Conservation (phyloP, 2,113 vertebrate species). For the Abramis brama region DNA sequence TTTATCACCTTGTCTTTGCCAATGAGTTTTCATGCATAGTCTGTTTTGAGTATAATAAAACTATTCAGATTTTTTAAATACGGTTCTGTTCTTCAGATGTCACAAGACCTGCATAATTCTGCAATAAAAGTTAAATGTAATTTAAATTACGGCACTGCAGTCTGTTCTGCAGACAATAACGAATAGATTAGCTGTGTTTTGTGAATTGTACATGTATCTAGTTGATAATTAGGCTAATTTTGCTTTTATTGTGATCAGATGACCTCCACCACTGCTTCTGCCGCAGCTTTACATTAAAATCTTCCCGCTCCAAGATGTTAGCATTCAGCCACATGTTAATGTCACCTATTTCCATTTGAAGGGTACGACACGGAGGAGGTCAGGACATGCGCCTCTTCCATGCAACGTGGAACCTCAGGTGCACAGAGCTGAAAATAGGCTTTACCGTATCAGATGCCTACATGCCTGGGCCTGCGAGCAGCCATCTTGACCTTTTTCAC, state of each 20-base stretch:
- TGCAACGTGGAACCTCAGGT: constrained; percentile 17
- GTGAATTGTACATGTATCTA: too few species aligned
- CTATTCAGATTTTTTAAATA: neutral
- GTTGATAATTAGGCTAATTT: too few species aligned
- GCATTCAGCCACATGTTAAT: constrained; percentile 41
- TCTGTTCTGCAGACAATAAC: constrained; percentile 1
- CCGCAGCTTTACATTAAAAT: constrained; percentile 17
- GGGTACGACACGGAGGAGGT: constrained; percentile 8
- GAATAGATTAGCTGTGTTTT: neutral
- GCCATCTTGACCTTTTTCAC: constrained; percentile 60
- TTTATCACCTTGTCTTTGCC: neutral
- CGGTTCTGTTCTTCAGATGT: neutral
- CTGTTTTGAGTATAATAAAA: neutral
- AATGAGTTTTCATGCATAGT: neutral
- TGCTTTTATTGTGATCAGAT: neutral
- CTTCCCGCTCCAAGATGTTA: neutral
- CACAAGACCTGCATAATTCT: neutral
- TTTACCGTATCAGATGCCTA: constrained; percentile 50
- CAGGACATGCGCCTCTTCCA: neutral
- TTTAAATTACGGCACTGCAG: neutral
- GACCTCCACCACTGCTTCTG: neutral
- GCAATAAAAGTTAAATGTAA: constrained; percentile 6
- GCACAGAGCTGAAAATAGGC: constrained; percentile 47
- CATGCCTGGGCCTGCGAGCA: constrained; percentile 29
- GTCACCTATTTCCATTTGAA: constrained; percentile 52